These are phyloP conservation scores for Oreochromis tanganicae DNA, from an alignment of 2,113 vertebrate genomes.

Conservation along the genomic window DNA sequence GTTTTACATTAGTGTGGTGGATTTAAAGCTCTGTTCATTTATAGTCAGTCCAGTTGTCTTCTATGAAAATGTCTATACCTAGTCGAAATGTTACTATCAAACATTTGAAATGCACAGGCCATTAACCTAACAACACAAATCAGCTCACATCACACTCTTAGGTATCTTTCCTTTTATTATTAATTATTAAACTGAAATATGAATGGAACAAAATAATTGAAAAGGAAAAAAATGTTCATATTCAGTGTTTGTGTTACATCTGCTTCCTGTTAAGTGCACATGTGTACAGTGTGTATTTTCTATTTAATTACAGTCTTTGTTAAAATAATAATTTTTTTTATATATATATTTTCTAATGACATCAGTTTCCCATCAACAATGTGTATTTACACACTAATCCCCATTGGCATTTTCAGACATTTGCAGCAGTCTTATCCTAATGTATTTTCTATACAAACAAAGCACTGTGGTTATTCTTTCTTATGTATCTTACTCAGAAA, in stretches of 20 bases:
- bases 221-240: background rate
- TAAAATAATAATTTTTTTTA: background rate
- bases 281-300: background rate
- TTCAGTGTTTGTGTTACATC: background rate
- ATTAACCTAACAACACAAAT: constrained; percentile 39
- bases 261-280: background rate
- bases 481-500: background rate
- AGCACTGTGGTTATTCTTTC: constrained; percentile 8
- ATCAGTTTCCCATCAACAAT: background rate
- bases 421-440: constrained; percentile 19
- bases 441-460: constrained; percentile 35
- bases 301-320: background rate
- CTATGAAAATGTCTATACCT: background rate
- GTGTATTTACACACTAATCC: constrained; percentile 10
- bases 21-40: background rate
- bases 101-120: constrained; percentile 7
- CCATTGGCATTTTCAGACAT: constrained; percentile 21
- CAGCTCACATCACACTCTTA: constrained; percentile 37
- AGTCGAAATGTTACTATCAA: background rate
- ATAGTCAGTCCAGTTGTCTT: background rate
- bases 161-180: background rate
- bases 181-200: background rate
- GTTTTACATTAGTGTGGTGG: background rate
- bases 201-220: background rate
- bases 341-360: background rate